phyloP scores from a whole-genome alignment of 2,113 vertebrate species.

The Mesocricetus auratus region DNA sequence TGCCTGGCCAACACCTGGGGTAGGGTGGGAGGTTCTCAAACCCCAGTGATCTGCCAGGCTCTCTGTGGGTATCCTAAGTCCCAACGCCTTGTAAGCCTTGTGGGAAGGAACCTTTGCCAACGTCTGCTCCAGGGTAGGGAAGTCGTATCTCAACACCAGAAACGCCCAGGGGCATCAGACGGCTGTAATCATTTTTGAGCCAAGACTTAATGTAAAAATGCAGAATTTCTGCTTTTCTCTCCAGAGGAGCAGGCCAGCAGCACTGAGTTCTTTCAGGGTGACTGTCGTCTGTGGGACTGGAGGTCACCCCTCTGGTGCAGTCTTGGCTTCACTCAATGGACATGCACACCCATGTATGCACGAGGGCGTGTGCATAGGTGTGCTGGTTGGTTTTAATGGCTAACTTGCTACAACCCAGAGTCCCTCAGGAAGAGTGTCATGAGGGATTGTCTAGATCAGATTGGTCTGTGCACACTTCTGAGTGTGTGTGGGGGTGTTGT shows the following conservation, averaged over 20 bases:
- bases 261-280: not conserved
- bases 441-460: not conserved
- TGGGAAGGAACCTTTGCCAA: not conserved
- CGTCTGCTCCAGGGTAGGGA: fast-evolving
- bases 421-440: not conserved
- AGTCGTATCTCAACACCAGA: not conserved
- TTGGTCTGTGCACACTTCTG: not conserved
- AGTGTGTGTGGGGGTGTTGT: not conserved
- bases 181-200: not conserved
- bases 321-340: fast-evolving
- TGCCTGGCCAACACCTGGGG: conserved; percentile 9
- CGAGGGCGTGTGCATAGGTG: not conserved
- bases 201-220: not conserved
- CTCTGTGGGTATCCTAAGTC: not conserved
- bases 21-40: not conserved
- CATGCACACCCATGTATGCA: too few species aligned
- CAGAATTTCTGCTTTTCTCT: not conserved
- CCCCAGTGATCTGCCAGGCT: too few species aligned
- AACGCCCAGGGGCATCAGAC: not conserved
- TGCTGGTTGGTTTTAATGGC: not conserved
- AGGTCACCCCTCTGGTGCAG: fast-evolving
- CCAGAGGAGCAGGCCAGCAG: not conserved
- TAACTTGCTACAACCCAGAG: not conserved
- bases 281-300: not conserved
- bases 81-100: fast-evolving